Percentiles rank a stretch among this genome's conserved stretches.
phyloP scores from a whole-genome alignment of 2,888 invertebrate species.

The Leptodirus hochenwartii region DNA sequence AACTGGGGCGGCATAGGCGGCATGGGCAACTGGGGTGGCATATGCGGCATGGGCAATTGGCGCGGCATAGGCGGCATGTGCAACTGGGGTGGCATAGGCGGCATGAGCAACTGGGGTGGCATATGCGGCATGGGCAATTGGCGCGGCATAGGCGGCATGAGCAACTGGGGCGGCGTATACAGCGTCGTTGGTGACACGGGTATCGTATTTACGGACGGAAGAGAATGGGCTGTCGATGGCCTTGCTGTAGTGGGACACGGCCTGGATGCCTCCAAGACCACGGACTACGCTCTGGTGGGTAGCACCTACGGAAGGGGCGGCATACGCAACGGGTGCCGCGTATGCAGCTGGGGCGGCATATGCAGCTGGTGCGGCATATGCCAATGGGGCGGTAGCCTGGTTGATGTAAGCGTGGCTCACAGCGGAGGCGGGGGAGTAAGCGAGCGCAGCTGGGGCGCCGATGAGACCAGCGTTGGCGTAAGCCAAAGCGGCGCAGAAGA shows the following conservation, averaged over 20 bases:
- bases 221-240: constrained; percentile 40
- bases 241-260: constrained; percentile 37
- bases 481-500: constrained; percentile 38
- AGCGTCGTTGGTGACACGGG: constrained; percentile 37
- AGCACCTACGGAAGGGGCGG: constrained; percentile 22
- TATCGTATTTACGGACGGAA: constrained; percentile 38
- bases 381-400: constrained; percentile 17
- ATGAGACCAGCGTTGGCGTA: constrained; percentile 40
- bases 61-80: constrained; percentile 15
- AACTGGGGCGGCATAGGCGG: constrained; percentile 21
- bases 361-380: constrained; percentile 16
- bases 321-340: constrained; percentile 17
- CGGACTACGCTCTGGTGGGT: constrained; percentile 37
- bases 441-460: constrained; percentile 19
- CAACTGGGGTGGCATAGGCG: constrained; percentile 20
- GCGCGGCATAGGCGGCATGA: constrained; percentile 24
- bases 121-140: constrained; percentile 19
- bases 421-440: constrained; percentile 18
- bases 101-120: constrained; percentile 24
- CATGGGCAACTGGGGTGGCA: constrained; percentile 21
- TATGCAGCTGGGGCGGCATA: constrained; percentile 17
- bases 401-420: constrained; percentile 17
- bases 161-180: constrained; percentile 30
- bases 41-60: constrained; percentile 29
- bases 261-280: constrained; percentile 33